A percentile compares a stretch with the other conserved stretches of the same genome.
These are phyloP conservation scores for Leuctra nigra DNA, from an alignment of 2,888 invertebrate genomes.

Conservation along the genomic window DNA sequence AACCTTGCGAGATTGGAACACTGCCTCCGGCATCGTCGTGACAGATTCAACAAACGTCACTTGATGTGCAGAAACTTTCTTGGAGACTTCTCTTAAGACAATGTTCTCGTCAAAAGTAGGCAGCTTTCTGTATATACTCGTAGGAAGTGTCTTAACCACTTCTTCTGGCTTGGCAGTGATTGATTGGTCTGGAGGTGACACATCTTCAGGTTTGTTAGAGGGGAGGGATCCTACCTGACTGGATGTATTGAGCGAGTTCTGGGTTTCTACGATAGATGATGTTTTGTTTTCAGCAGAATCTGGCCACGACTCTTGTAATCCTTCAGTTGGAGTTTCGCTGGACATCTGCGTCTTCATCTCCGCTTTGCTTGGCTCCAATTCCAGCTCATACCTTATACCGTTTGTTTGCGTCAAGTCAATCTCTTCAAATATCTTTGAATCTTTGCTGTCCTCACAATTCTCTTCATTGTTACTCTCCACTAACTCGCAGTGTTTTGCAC, in stretches of 20 bases:
- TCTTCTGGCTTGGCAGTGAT: neutral
- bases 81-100: neutral
- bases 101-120: neutral
- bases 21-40: neutral
- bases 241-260: conserved; percentile 10
- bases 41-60: neutral
- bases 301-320: too few relatives aligned
- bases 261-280: conserved; percentile 8
- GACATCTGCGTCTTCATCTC: neutral
- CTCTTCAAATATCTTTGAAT: neutral
- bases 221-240: neutral
- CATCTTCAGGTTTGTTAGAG: neutral
- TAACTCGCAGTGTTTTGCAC: neutral
- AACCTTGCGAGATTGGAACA: neutral
- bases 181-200: neutral
- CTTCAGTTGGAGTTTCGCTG: neutral
- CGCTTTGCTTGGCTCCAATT: conserved; percentile 2
- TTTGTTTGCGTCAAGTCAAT: neutral
- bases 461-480: neutral
- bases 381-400: neutral
- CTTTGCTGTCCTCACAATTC: neutral
- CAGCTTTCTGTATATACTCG: conserved; percentile 2
- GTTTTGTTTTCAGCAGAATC: neutral
- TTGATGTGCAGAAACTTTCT: neutral
- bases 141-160: neutral